phyloP scores from a whole-genome alignment of 2,888 invertebrate species.

The Apodemia zela region DNA sequence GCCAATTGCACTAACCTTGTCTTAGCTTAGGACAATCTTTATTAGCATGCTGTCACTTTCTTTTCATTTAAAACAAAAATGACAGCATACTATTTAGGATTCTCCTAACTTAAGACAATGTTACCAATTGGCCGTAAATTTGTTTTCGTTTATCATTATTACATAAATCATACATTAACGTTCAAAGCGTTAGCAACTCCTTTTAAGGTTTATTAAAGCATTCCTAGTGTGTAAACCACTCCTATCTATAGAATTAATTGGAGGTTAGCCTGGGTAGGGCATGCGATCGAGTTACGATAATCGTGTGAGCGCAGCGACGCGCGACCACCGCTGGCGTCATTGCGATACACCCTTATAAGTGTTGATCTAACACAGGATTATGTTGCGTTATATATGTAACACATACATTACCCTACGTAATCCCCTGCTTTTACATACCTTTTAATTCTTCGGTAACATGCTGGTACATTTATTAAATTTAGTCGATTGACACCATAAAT shows the following conservation, averaged over 20 bases:
- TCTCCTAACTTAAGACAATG: too few species aligned
- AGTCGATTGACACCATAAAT: too few species aligned
- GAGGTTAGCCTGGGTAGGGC: conserved; percentile 38
- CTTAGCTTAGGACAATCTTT: too few species aligned
- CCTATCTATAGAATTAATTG: conserved; percentile 38
- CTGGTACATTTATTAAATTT: too few species aligned
- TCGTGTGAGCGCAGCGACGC: conserved; percentile 54
- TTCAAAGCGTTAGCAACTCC: neutral
- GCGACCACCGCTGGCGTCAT: conserved; percentile 24
- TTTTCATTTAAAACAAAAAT: too few species aligned
- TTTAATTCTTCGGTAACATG: neutral
- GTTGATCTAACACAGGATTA: conserved; percentile 16
- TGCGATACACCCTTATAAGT: conserved; percentile 15
- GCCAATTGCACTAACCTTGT: too few species aligned
- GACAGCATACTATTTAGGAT: too few species aligned
- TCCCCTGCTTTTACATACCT: neutral
- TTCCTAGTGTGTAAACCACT: neutral
- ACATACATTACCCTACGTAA: too few species aligned
- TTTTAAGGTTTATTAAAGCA: neutral
- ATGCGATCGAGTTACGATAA: conserved; percentile 51
- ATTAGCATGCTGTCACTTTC: too few species aligned
- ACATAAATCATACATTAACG: too few species aligned
- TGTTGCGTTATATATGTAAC: neutral
- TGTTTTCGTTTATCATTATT: too few species aligned
- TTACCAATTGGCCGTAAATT: too few species aligned